Evolutionary conservation across 2,888 invertebrate species (phyloP), one percentile per base, ranked within the genome.

Genomic region (Clistopyga incitator): DNA sequence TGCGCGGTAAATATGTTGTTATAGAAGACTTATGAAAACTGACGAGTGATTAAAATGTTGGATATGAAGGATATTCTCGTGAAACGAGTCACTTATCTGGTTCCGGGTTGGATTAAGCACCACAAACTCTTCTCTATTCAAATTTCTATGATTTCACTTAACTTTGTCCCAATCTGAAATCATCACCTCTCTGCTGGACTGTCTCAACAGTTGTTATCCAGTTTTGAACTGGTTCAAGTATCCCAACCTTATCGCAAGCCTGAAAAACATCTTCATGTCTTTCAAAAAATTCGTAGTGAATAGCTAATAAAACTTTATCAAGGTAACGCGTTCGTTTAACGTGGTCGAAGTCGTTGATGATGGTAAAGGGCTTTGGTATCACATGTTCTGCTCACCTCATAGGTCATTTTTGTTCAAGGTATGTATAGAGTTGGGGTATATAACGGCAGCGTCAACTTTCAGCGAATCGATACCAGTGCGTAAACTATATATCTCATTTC

Each of bases 361-460:
- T 64, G 34, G 47, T n/a, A n/a, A 52, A 65, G 38, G 15, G 64
- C 52, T 45, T n/a, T 18, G 34, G 34, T 34, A 61, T 75, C 38
- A 64, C 74, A 38, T n/a, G 47, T 67, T 72, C 67, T 50, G 18
- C 64, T 76, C 47, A 38, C 64, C 59, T 25, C 29, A 42, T 20
- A 23, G 1, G 59, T 6, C n/a, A 56, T 45, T 70, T 59, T 42
- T 18, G 68, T 50, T 78, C 70, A 25, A 65, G 81, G 65, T 78
- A 84, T 74, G 56, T 56, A 68, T 64, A 65, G 52, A 54, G 70
- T 52, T 71, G 61, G 54, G 74, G 72, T 68, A 74, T 72, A 83
- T 83, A 80, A 83, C 77, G 38, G 64, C 70, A 65, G 84, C 81
- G 81, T 84, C 78, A 78, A 81, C 84, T 78, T 84, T 70, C 84